Evolutionary conservation across 1,140 invertebrate genomes (phyloP), one percentile per base, ranked within the genome.

Genomic region (Diorhabda elongata): DNA sequence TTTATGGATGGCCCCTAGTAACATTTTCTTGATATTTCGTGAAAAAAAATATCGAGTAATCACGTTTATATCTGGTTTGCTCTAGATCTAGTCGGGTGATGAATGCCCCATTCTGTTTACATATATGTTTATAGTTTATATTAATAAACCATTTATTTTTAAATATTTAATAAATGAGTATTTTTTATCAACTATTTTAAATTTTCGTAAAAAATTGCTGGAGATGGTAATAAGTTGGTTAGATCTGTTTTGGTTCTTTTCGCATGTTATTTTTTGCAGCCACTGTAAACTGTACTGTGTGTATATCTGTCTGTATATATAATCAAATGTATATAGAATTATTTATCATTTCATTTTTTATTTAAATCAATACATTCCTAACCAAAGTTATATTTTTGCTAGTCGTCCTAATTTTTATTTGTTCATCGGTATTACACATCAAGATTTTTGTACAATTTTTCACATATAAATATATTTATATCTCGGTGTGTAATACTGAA

Each of bases 311-410:
- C 58, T 77, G 75, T 77, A 77, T 69, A 77, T 77, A 74, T 67
- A 56, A 43, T 44, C 60, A 73, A 63, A 69, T 78, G 76, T 79
- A 79, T 66, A 79, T 78, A 79, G 69, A 26, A 26, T 26, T 74
- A 73, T 71, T 75, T 69, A 74, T 74, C 60, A 66, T 63, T 61
- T 60, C 64, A 26, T 26, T 72, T 74, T 72, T 73, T 73, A 74
- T 73, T 74, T 76, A 69, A 74, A 72, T 72, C 68, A 75, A 68
- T 73, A 73, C 71, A 65, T 71, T 71, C 68, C 69, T 73, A 72
- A 80, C 77, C 77, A 80, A 79, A 80, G 77, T 75, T 78, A 76
- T 75, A 71, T 69, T 77, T 78, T 76, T 76, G 71, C 75, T 78
- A 77, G 77, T 78, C 77, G 71, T 70, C 11, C 43, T 44, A 63